These are phyloP conservation scores for Elymnias hypermnestra DNA, from an alignment of 1,140 invertebrate species.

Conservation along the genomic window DNA sequence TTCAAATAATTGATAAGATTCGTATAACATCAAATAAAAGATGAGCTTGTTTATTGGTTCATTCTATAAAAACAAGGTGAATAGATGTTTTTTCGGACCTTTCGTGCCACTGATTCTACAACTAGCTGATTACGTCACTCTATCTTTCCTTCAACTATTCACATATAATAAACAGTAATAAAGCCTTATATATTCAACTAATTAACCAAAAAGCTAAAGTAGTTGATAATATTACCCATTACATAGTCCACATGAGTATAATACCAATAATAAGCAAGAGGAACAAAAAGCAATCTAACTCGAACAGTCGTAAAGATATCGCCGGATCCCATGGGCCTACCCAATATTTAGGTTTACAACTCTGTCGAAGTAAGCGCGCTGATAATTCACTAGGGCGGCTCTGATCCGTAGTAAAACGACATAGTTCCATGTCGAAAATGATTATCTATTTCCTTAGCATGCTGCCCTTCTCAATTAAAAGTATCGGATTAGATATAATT, in stretches of 20 bases:
- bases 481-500: constrained; percentile 27
- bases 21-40: too few species aligned
- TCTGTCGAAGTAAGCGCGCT: constrained; percentile 41
- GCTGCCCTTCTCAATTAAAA: constrained; percentile 33
- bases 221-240: constrained; percentile 3
- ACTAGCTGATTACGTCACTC: too few species aligned
- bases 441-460: neutral
- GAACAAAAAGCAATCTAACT: constrained; percentile 66
- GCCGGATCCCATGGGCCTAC: constrained; percentile 38
- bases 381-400: constrained; percentile 36
- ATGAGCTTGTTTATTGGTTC: too few species aligned
- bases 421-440: constrained; percentile 22
- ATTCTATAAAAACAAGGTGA: too few species aligned
- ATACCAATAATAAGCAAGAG: constrained; percentile 48
- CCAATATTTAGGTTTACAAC: constrained; percentile 60
- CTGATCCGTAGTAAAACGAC: constrained; percentile 19
- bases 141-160: too few species aligned
- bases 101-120: too few species aligned
- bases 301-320: constrained; percentile 59
- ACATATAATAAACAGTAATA: too few species aligned
- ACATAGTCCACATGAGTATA: constrained; percentile 26
- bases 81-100: too few species aligned
- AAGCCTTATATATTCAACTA: too few species aligned
- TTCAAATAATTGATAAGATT: too few species aligned
- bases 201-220: too few species aligned